phyloP scores from a whole-genome alignment of 2,888 invertebrate species.

The Iphiclides podalirius region DNA sequence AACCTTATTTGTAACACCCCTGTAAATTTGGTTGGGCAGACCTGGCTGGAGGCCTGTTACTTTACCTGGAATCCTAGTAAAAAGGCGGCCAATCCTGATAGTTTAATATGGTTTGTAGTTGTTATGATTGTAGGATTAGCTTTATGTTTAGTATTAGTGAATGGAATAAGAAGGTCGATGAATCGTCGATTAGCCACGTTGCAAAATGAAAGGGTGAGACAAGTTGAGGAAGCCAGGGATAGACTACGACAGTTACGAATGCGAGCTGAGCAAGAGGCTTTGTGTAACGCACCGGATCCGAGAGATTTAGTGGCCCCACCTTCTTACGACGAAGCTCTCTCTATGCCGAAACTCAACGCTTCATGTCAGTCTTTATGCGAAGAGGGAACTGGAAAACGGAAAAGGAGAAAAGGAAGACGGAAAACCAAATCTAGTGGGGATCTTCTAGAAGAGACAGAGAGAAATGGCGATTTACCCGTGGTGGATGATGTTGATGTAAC shows the following conservation, averaged over 20 bases:
- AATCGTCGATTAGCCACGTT: slow-evolving; percentile 71
- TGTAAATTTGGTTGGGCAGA: slow-evolving; percentile 78
- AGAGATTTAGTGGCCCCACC: slow-evolving; percentile 86
- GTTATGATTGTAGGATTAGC: slow-evolving; percentile 76
- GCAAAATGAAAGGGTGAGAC: slow-evolving; percentile 76
- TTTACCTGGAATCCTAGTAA: slow-evolving; percentile 79
- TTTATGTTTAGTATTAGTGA: slow-evolving; percentile 74
- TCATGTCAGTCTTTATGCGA: slow-evolving; percentile 80
- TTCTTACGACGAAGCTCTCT: slow-evolving; percentile 87
- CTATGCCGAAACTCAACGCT: slow-evolving; percentile 84
- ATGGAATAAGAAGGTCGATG: slow-evolving; percentile 77
- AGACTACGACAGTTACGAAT: slow-evolving; percentile 76
- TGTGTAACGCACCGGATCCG: slow-evolving; percentile 83
- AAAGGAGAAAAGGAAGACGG: slow-evolving; percentile 62
- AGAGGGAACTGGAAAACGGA: slow-evolving; percentile 62
- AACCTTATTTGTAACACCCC: slow-evolving; percentile 85
- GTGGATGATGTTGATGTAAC: slow-evolving; percentile 55
- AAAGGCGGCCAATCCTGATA: slow-evolving; percentile 60
- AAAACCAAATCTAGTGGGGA: slow-evolving; percentile 77
- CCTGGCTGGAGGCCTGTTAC: slow-evolving; percentile 85
- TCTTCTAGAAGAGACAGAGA: slow-evolving; percentile 68
- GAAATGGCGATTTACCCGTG: slow-evolving; percentile 58
- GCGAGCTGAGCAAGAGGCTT: slow-evolving; percentile 73
- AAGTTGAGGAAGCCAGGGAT: slow-evolving; percentile 80
- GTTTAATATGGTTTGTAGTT: slow-evolving; percentile 81